These are phyloP conservation scores for Zaprionus camerounensis DNA, from an alignment of 1,140 invertebrate genomes.

Conservation along the genomic window DNA sequence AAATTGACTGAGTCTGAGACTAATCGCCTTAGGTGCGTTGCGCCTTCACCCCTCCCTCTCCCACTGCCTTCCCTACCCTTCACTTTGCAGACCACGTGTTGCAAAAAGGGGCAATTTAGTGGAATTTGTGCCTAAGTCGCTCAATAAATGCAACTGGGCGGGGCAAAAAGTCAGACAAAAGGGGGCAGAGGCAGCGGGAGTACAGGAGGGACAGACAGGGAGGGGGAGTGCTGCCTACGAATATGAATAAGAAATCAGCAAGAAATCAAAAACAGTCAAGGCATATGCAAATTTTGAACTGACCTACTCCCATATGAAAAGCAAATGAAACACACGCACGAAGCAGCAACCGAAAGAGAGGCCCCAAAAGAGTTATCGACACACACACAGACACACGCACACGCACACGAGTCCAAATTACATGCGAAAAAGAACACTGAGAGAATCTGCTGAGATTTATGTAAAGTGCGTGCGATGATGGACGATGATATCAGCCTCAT, in stretches of 20 bases:
- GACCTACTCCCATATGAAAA: slow-evolving; percentile 81
- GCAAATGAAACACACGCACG: slow-evolving; percentile 61
- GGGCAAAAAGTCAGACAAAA: slow-evolving; percentile 7
- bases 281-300: slow-evolving; percentile 82
- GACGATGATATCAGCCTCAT: slow-evolving; percentile 41
- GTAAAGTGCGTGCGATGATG: slow-evolving; percentile 49
- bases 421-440: slow-evolving; percentile 33
- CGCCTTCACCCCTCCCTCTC: background rate
- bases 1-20: slow-evolving; percentile 51
- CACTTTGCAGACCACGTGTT: slow-evolving; percentile 20
- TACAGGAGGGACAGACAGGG: no score
- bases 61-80: no score
- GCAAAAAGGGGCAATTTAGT: slow-evolving; percentile 2
- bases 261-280: slow-evolving; percentile 76
- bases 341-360: slow-evolving; percentile 42
- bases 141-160: slow-evolving; percentile 49
- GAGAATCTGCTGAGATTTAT: slow-evolving; percentile 66
- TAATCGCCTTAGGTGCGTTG: slow-evolving; percentile 53
- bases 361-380: slow-evolving; percentile 41
- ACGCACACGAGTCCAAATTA: slow-evolving; percentile 30
- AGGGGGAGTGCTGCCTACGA: slow-evolving; percentile 20
- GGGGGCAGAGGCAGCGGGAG: background rate
- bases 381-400: slow-evolving; percentile 13
- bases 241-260: slow-evolving; percentile 79
- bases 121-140: slow-evolving; percentile 41